Base-by-base conservation (phyloP, 2,888 invertebrate genomes). In the Pterostichus niger region DNA sequence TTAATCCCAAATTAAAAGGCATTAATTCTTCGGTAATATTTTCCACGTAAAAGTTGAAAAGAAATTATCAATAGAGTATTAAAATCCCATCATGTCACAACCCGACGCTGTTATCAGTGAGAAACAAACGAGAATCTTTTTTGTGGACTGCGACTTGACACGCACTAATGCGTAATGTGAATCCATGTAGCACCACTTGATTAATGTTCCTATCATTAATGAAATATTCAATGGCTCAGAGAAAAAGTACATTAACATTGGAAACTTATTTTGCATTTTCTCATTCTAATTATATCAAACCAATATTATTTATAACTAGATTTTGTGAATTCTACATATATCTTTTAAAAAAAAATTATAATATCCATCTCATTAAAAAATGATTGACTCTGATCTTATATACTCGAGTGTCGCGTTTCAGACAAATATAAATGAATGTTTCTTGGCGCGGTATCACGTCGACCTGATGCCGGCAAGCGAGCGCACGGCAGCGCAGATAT, bases 61-160 rank as follows among this genome's bases (percentile, higher is more conserved):
- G 64, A 64, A 64, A 24, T 64, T 64, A 64, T 64, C 64, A 64
- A 64, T 64, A 64, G 64, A 64, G 64, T 64, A 64, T 64, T 64
- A 64, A 64, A 64, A 64, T 13, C 64, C 35, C 64, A 64, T 64
- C 64, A 35, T 11, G 11, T n/a, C 13, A 10, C 49, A n/a, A 49
- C 5, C 24, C 64, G 64, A 10, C 24, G 33, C 31, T 13, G 56
- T 56, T 49, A 49, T 49, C 49, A n/a, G n/a, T 11, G 49, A 49
- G 10, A 49, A 49, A 49, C 49, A 49, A 49, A 49, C 13, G 49
- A 49, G 49, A n/a, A 49, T 49, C 49, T 49, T 49, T 49, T 49
- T 49, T 49, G 49, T 49, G 40, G 9, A 3, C 3, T 40, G 40
- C 40, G 40, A 40, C 40, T 49, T 49, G 49, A 49, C 49, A 49